A percentile compares a stretch with the other conserved stretches of the same genome.
phyloP scores from a whole-genome alignment of 2,797 vertebrate species.

The Lagocephalus sceleratus region DNA sequence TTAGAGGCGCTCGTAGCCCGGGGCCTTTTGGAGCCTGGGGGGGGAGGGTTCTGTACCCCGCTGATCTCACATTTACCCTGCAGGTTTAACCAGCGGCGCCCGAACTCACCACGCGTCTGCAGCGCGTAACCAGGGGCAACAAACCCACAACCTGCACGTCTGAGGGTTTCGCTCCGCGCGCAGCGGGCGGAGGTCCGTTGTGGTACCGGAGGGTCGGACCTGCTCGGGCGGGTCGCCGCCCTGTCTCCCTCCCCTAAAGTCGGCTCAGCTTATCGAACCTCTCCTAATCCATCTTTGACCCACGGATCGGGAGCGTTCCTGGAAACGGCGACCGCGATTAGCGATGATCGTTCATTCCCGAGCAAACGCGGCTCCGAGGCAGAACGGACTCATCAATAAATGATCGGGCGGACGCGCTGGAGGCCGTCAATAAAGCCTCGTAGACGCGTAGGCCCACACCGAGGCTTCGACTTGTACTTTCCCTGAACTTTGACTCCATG shows the following conservation, averaged over 20 bases:
- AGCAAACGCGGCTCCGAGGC: constrained; percentile 41
- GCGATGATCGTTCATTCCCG: constrained; percentile 24
- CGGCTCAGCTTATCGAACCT: constrained; percentile 5
- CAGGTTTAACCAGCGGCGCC: too few relatives aligned
- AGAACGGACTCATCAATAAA: constrained; percentile 39
- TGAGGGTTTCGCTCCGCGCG: too few relatives aligned
- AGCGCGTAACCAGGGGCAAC: too few relatives aligned
- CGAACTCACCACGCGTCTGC: too few relatives aligned
- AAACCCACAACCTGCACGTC: too few relatives aligned
- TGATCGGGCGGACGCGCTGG: constrained; percentile 8
- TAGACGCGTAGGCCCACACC: constrained; percentile 2
- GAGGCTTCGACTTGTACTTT: not conserved
- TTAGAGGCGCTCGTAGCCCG: constrained; percentile 28
- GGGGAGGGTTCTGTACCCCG: constrained; percentile 3
- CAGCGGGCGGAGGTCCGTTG: too few relatives aligned
- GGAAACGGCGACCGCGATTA: constrained; percentile 32
- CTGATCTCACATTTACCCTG: constrained; percentile 1
- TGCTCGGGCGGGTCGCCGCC: not conserved
- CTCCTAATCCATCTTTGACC: constrained; percentile 47
- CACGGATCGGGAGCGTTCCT: constrained; percentile 34
- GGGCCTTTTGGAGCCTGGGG: constrained; percentile 1
- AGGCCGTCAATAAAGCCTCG: constrained; percentile 27
- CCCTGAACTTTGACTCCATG: constrained; percentile 7
- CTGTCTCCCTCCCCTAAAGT: not conserved
- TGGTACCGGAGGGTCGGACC: too few relatives aligned